Base-by-base conservation (phyloP, 2,113 vertebrate species). In the Tringa solitaria region DNA sequence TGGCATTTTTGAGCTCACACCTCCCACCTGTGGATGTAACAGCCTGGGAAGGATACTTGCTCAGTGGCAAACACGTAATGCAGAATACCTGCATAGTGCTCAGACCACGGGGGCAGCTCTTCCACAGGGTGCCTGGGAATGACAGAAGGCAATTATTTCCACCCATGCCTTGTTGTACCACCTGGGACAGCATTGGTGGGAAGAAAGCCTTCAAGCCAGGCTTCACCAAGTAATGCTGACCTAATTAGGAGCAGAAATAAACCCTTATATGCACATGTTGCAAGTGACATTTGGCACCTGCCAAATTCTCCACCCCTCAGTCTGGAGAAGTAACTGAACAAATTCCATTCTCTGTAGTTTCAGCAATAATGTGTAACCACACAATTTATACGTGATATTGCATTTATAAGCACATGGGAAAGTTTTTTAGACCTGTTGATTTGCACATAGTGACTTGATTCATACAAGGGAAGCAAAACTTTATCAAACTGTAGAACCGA, bases 31-130 rank as follows among this genome's bases (percentile, higher is more conserved):
- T 60, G 84, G 39, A n/a, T 24, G 53, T 24, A 53, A 16, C 32
- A 28, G 35, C 64, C 86, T 46, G 78, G 91, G 94, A 94, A 94
- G 57, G 23, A 83, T 65, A 74, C 61, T 83, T 95, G 67, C 88
- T 84, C 84, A 74, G 67, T 82, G 74, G 85, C 91, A 94, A 74
- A 20, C 84, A 51, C 46, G 46, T 61, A 41, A 86, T 64, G 63
- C 93, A 69, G 53, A 20, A 19, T 33, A 82, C 65, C 61, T 79
- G 37, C 57, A 35, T 13, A 6, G 45, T 65, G 59, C 65, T 91
- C 63, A 56, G 26, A 65, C 89, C 70, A 18, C 43, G 74, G 69
- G 46, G 41, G 43, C 85, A 50, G 57, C 30, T 87, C 39, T 76
- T 75, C 96, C 96, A 53, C 12, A 26, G 56, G 72, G 46, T 50